Base-by-base conservation (phyloP, 1,140 invertebrate genomes). In the Neodiprion virginianus region DNA sequence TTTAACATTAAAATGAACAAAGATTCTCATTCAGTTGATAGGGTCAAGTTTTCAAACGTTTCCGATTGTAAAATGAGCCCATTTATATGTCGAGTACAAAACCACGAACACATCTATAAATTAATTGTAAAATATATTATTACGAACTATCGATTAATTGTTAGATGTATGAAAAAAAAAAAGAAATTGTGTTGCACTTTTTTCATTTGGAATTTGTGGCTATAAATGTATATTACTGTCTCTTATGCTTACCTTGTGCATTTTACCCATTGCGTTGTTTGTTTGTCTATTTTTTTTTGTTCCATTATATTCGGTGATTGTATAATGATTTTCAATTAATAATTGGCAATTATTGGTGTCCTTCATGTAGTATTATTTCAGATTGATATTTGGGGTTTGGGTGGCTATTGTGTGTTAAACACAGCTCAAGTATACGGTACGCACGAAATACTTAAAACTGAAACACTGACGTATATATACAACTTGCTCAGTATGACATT, bases 401-500 rank as follows among this genome's bases (percentile, higher is more conserved):
- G 53, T 61, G 11, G 53, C 53, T 61, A 61, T 61, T 14, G n/a
- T 40, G 28, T 40, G 28, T 40, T 40, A 40, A 40, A 40, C 28
- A 40, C 28, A 40, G 28, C 28, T 40, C 28, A 40, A 40, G 28
- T 40, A 40, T 40, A 40, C 28, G 28, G 5, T 61, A 61, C 53
- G n/a, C 53, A 61, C 11, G n/a, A 61, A 8, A 61, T 61, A 61
- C n/a, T 61, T 4, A 40, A 61, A 7, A 17, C n/a, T 17, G 53
- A 61, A 89, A 89, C 88, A 89, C 88, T 89, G 87, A 89, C 83
- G 86, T 87, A 89, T 88, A 88, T 89, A 87, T 89, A 88, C 83
- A 87, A 85, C 83, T 88, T 88, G 87, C 88, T 89, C 88, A 89
- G 87, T 89, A 89, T 89, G 80, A 89, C 88, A 89, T 80, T 89